Conservation (phyloP, 1,140 invertebrate genomes). For the Philotrypesis tridentata region DNA sequence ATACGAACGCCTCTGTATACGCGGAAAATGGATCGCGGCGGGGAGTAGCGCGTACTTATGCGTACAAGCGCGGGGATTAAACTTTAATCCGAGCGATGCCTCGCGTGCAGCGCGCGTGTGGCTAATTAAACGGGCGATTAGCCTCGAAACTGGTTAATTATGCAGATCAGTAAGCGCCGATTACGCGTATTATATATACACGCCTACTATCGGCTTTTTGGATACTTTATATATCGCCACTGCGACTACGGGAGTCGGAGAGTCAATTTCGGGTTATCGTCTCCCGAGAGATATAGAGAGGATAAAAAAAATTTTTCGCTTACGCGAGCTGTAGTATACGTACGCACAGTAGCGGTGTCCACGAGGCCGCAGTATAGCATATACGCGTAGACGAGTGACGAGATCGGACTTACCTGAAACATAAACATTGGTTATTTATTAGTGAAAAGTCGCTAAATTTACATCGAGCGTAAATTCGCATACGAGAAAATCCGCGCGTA, state of each 20-base stretch:
- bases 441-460: no score
- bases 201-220: no score
- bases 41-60: no score
- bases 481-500: no score
- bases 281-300: no score
- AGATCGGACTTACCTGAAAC: slow-evolving; percentile 21
- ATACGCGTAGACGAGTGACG: background rate
- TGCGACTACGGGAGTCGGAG: no score
- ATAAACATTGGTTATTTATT: background rate
- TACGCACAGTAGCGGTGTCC: no score
- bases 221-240: no score
- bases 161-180: slow-evolving; percentile 25
- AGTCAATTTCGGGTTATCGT: background rate
- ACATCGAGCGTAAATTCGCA: no score
- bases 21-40: background rate
- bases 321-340: no score
- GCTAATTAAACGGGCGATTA: slow-evolving; percentile 36
- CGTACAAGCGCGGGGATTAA: slow-evolving; percentile 13
- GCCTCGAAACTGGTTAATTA: slow-evolving; percentile 16
- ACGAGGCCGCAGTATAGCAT: no score
- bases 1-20: background rate
- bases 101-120: background rate
- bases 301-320: no score
- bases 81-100: slow-evolving; percentile 6
- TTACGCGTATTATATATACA: background rate